Evolutionary conservation across 2,113 vertebrate genomes (phyloP).

Genomic region (Sakesphorus luctuosus): DNA sequence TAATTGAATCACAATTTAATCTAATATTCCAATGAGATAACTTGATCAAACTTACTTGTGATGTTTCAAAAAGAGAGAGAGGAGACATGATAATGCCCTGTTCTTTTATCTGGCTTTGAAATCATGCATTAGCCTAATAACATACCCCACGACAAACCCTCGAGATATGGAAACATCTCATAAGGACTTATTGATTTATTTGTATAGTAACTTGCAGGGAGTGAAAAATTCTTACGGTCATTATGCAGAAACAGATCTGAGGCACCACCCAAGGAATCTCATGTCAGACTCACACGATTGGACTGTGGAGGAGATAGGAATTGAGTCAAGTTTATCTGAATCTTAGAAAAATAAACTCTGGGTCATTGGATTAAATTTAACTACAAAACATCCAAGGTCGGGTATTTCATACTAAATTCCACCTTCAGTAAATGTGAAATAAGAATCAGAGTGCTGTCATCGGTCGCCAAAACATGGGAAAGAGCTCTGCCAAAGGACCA

Average conservation of each 20-base stretch:
- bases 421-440: not conserved
- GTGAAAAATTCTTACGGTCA: not conserved
- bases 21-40: not conserved
- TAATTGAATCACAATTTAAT: not conserved
- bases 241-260: not conserved
- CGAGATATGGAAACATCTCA: not conserved
- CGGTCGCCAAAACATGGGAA: not conserved
- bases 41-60: not conserved
- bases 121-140: not conserved
- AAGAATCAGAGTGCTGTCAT: not conserved
- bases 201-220: not conserved
- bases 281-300: not conserved
- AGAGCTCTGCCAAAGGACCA: not conserved
- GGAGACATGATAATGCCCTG: not conserved
- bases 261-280: not conserved
- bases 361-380: not conserved
- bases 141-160: not conserved
- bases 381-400: not conserved
- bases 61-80: not conserved
- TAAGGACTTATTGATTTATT: conserved; percentile 9
- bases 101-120: not conserved
- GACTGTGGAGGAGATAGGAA: not conserved
- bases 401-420: not conserved
- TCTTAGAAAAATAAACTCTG: not conserved
- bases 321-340: not conserved